Evolutionary conservation across 2,888 invertebrate species (phyloP), one percentile per base, ranked within the genome.

Genomic region (Ligdia adustata): DNA sequence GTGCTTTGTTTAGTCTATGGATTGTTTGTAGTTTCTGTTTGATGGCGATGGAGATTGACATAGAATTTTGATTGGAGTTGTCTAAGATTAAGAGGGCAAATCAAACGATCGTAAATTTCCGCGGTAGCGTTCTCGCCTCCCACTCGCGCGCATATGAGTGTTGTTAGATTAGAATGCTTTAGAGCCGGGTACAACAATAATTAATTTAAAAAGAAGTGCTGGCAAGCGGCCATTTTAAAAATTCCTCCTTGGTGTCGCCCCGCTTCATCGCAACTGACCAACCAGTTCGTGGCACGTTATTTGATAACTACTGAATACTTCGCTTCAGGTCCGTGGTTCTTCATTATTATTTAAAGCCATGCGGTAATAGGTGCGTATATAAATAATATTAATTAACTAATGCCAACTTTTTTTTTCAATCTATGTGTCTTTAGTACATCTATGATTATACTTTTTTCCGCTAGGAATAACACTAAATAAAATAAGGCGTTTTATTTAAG

Each of bases 181-280:
- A 82, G 77, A 82, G 77, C 69, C 70, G 75, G 75, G 82, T 84
- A 83, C 82, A 88, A 88, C 80, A 84, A 87, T 89, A 88, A 90
- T 89, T 89, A 87, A 88, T 87, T 81, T 83, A 77, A 81, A 80
- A 86, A 85, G 79, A 65, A 72, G 72, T 59, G 69, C 69, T 89
- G 89, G 88, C 89, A 84, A 68, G 63, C 66, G 64, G 79, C 88
- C 87, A 88, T 72, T 62, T 63, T 69, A 69, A 56, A 82, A 81
- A 82, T 79, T 81, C 79, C 73, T 64, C 52, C 65, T 60, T 55
- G 49, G 55, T 58, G 60, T 53, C 59, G 52, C 43, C 37, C 50
- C 57, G 41, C 28, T 48, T 20, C 38, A 37, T 38, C 27, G 18
- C 40, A 26, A 18, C 6, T 13, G 38, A 24, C 38, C 33, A 38